phyloP scores from a whole-genome alignment of 2,113 vertebrate species.

The Gavia stellata region DNA sequence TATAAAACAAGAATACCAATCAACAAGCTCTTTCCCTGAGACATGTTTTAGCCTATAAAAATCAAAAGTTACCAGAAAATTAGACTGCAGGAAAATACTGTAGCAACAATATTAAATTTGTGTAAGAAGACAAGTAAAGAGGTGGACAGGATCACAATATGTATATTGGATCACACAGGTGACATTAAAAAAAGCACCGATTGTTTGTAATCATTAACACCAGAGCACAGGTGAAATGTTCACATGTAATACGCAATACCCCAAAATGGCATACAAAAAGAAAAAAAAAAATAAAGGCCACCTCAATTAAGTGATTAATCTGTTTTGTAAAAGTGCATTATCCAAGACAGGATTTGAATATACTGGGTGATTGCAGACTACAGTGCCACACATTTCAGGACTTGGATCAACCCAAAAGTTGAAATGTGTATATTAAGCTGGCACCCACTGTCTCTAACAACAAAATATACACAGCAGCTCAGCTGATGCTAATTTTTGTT shows the following conservation, averaged over 20 bases:
- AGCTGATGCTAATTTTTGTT: not conserved
- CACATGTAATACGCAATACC: fast-evolving
- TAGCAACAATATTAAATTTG: not conserved
- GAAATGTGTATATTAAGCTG: not conserved
- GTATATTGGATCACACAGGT: not conserved
- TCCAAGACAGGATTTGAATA: not conserved
- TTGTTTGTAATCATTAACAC: not conserved
- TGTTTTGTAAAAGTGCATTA: not conserved
- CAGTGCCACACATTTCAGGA: not conserved
- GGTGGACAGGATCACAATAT: not conserved
- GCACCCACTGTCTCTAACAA: not conserved
- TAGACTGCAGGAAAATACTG: not conserved
- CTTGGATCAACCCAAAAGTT: not conserved
- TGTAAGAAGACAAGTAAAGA: not conserved
- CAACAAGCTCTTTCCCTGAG: not conserved
- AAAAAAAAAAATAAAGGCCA: not conserved
- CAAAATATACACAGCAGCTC: not conserved
- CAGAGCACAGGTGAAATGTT: not conserved
- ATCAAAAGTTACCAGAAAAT: not conserved
- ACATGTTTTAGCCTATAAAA: conserved; percentile 3
- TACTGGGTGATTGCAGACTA: not conserved
- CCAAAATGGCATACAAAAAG: not conserved
- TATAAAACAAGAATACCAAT: not conserved
- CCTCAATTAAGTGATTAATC: not conserved
- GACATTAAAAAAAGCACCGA: not conserved